Percentiles rank a stretch among this genome's conserved stretches.
Evolutionary conservation across 2,888 invertebrate genomes (phyloP).

Genomic region (Hetaerina titia): DNA sequence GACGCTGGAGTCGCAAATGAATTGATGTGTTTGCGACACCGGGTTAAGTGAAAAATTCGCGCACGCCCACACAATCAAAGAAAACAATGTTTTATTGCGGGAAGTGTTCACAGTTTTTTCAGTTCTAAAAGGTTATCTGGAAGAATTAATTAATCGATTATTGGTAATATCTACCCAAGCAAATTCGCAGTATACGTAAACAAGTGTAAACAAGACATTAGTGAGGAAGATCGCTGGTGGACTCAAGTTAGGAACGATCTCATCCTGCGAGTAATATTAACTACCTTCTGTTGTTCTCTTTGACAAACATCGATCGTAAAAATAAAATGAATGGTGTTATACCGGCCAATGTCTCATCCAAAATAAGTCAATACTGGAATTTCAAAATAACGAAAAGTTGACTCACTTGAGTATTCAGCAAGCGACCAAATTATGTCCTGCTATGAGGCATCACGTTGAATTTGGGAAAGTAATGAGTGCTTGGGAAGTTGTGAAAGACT

Average conservation of each 20-base stretch:
- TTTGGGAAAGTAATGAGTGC: background rate
- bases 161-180: slow-evolving; percentile 32
- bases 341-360: background rate
- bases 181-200: slow-evolving; percentile 1
- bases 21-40: slow-evolving; percentile 64
- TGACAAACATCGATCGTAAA: background rate
- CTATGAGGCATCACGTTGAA: background rate
- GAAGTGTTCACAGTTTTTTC: background rate
- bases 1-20: slow-evolving; percentile 42
- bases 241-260: background rate
- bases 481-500: too few relatives aligned
- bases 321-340: background rate
- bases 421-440: background rate
- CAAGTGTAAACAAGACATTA: slow-evolving; percentile 26
- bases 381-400: background rate
- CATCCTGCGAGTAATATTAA: background rate
- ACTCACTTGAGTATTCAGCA: background rate
- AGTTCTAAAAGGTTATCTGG: background rate
- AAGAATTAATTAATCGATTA: slow-evolving; percentile 21
- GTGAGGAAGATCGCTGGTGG: background rate
- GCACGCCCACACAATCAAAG: slow-evolving; percentile 23
- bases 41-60: slow-evolving; percentile 38
- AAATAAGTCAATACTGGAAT: background rate
- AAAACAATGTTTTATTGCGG: slow-evolving; percentile 18
- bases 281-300: background rate